Conservation (phyloP, 2,888 invertebrate genomes). For the Parochlus steinenii region DNA sequence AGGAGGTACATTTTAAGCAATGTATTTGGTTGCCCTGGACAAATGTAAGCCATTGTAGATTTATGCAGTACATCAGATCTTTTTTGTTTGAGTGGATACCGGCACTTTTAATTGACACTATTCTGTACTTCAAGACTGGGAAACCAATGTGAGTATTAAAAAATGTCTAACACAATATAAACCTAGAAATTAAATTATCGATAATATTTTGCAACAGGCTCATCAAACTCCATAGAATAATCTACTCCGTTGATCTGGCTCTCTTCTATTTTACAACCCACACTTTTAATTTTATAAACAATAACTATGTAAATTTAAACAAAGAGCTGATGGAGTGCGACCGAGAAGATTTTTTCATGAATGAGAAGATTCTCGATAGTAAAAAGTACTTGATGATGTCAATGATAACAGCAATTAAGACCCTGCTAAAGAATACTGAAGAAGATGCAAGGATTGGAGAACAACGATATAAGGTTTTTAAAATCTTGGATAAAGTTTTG, state of each 20-base stretch:
- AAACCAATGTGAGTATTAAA: conserved; percentile 1
- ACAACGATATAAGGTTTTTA: too few species aligned
- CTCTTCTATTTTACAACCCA: neutral
- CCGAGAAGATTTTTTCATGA: conserved; percentile 3
- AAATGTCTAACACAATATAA: neutral
- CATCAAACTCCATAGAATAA: conserved; percentile 3
- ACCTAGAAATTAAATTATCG: neutral
- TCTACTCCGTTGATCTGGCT: neutral
- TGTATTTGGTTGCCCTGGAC: neutral
- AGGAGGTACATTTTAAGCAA: neutral
- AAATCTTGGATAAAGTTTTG: too few species aligned
- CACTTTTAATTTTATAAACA: neutral
- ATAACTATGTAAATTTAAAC: neutral
- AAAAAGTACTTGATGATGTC: too few species aligned
- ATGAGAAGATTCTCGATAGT: too few species aligned
- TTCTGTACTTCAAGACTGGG: neutral
- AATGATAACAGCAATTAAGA: too few species aligned
- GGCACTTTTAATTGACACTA: conserved; percentile 1
- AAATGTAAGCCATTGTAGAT: too few species aligned
- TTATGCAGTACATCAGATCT: conserved; percentile 2
- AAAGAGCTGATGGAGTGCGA: neutral
- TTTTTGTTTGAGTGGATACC: too few species aligned
- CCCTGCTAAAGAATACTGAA: too few species aligned
- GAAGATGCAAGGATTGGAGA: too few species aligned
- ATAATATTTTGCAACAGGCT: neutral